These are phyloP conservation scores for Megalonaias nervosa DNA, from an alignment of 1,140 invertebrate genomes.

Conservation along the genomic window DNA sequence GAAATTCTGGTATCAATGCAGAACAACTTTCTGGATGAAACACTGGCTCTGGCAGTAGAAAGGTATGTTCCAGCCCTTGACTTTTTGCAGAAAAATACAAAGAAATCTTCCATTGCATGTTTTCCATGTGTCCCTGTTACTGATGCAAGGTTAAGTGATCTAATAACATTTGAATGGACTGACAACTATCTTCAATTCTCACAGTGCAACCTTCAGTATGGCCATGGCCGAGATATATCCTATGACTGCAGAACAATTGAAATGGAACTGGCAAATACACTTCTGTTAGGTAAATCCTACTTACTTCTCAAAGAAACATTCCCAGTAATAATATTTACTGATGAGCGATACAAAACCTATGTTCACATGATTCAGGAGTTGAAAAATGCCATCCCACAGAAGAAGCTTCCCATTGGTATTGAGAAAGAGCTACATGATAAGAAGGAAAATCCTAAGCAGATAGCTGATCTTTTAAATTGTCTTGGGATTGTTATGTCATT, in stretches of 20 bases:
- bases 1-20: constrained; percentile 6
- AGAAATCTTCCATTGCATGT: constrained; percentile 1
- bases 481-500: constrained; percentile 25
- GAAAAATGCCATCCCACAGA: neutral
- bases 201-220: constrained; percentile 15
- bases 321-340: constrained; percentile 22
- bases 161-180: neutral
- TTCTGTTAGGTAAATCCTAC: neutral
- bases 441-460: neutral
- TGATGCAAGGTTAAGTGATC: constrained; percentile 6
- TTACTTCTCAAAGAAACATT: neutral
- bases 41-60: constrained; percentile 1
- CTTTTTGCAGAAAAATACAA: neutral
- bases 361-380: constrained; percentile 12
- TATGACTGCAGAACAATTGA: constrained; percentile 29
- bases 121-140: neutral
- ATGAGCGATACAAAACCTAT: constrained; percentile 24
- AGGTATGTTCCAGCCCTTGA: constrained; percentile 15
- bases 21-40: constrained; percentile 13
- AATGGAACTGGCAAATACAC: constrained; percentile 5
- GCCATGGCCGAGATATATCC: constrained; percentile 3
- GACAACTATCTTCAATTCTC: constrained; percentile 1
- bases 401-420: constrained; percentile 12
- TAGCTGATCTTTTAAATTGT: constrained; percentile 19
- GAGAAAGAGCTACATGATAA: neutral